Conservation (phyloP, 2,888 invertebrate genomes). For the Diplolepis rosae region DNA sequence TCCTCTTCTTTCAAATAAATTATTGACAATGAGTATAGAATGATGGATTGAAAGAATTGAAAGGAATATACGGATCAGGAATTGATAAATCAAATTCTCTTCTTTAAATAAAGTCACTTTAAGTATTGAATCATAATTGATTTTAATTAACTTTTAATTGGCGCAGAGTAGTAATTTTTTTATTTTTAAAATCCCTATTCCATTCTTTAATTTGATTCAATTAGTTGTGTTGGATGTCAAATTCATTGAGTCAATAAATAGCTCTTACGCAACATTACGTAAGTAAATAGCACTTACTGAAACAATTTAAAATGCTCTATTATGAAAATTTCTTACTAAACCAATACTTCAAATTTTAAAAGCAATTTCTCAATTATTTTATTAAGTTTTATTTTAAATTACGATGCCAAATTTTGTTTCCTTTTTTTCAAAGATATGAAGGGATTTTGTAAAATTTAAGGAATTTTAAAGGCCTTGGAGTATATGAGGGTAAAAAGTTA, state of each 20-base stretch:
- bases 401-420: no score
- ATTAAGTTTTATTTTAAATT: not conserved
- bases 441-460: not conserved
- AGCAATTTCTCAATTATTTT: not conserved
- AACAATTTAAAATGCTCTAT: not conserved
- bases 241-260: conserved; percentile 2
- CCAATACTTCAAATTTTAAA: not conserved
- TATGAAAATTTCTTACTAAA: not conserved
- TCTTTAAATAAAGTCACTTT: not conserved
- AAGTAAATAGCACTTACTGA: not conserved
- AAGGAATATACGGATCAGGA: not conserved
- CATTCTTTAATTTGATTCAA: conserved; percentile 1
- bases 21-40: not conserved
- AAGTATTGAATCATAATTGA: not conserved
- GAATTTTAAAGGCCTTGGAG: not conserved
- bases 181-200: conserved; percentile 6
- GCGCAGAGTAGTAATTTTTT: not conserved
- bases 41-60: not conserved
- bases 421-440: not conserved
- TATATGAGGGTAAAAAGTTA: conserved; percentile 30
- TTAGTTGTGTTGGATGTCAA: conserved; percentile 10
- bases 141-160: not conserved
- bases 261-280: conserved; percentile 9
- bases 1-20: not conserved
- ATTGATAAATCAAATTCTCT: not conserved